A percentile compares a stretch with the other conserved stretches of the same genome.
These are phyloP conservation scores for Drosophila dives DNA, from an alignment of 2,888 invertebrate genomes.

Conservation along the genomic window DNA sequence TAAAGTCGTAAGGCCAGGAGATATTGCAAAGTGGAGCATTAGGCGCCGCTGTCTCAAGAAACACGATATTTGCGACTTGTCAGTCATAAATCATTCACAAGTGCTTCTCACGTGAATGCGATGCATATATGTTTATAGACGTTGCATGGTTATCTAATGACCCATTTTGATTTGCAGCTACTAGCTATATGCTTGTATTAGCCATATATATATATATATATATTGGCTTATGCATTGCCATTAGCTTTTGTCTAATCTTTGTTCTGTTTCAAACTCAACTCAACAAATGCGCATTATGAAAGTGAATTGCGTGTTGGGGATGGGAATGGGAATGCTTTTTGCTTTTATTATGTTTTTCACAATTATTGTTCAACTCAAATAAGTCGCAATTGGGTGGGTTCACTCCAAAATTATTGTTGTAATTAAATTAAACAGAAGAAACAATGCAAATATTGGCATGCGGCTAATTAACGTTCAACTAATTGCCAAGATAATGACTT, in stretches of 20 bases:
- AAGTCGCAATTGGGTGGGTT: conserved; percentile 54
- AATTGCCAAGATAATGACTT: conserved; percentile 71
- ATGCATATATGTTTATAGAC: conserved; percentile 9
- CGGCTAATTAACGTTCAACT: conserved; percentile 67
- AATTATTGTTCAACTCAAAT: conserved; percentile 17
- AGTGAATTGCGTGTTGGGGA: conserved; percentile 57
- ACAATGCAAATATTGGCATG: conserved; percentile 66
- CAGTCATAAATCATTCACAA: conserved; percentile 71
- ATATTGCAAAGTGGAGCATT: conserved; percentile 45
- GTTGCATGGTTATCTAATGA: conserved; percentile 64
- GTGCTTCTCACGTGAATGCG: conserved; percentile 62
- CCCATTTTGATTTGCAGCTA: conserved; percentile 54
- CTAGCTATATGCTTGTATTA: conserved; percentile 1
- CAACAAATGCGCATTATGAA: conserved; percentile 61
- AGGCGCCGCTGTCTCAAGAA: conserved; percentile 30
- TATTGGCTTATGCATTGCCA: conserved; percentile 45
- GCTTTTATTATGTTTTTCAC: conserved; percentile 36
- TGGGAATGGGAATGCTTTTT: conserved; percentile 33
- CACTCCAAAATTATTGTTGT: conserved; percentile 56
- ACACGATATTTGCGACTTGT: conserved; percentile 49
- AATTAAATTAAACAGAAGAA: conserved; percentile 53
- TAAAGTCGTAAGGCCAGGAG: conserved; percentile 20
- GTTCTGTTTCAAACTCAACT: conserved; percentile 15
- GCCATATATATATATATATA: conserved; percentile 17
- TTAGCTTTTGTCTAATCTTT: conserved; percentile 67